Evolutionary conservation across 92 coral and sea anemone species (phyloP).

Genomic region (Paragorgia papillata): DNA sequence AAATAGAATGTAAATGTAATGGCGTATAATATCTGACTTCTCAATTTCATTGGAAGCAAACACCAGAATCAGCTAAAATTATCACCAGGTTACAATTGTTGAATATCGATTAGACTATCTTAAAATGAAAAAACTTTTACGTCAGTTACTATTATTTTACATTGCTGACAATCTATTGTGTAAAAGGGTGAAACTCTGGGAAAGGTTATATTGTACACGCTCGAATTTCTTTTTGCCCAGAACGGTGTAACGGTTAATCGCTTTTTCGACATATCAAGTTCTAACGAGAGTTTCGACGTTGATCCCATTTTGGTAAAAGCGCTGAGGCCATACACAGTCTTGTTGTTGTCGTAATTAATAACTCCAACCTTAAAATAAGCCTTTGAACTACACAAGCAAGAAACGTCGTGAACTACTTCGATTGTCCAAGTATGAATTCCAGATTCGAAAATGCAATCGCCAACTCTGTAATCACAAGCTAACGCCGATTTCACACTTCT

Average conservation of each 20-base stretch:
- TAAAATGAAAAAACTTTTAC: neutral
- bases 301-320: neutral
- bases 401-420: neutral
- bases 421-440: constrained; percentile 21
- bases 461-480: too few species aligned
- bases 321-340: neutral
- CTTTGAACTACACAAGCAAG: neutral
- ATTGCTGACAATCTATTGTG: neutral
- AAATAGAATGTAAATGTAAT: too few species aligned
- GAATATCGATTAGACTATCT: too few species aligned
- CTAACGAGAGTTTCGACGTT: neutral
- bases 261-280: neutral
- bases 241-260: neutral
- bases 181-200: neutral
- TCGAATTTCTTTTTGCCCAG: neutral
- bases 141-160: neutral
- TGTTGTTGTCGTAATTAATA: neutral
- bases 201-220: neutral
- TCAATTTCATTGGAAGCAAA: too few species aligned
- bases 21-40: too few species aligned
- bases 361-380: constrained; percentile 6
- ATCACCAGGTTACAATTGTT: too few species aligned
- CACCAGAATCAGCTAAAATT: too few species aligned
- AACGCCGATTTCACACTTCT: too few species aligned
- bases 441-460: constrained; percentile 15